phyloP scores from a whole-genome alignment of 2,797 vertebrate genomes.

The Acanthurus tractus region DNA sequence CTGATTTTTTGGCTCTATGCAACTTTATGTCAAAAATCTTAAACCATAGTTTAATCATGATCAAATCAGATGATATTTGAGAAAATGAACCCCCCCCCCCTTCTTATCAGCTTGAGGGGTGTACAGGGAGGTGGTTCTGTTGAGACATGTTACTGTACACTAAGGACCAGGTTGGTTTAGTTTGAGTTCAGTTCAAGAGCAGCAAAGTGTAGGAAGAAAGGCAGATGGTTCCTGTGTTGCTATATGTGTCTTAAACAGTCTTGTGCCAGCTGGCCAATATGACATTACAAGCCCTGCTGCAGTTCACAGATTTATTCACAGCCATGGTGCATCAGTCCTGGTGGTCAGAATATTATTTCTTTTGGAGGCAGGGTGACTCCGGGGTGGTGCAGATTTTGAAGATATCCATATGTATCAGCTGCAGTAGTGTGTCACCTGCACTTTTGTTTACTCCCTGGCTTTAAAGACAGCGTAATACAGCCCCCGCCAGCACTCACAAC shows the following conservation, averaged over 20 bases:
- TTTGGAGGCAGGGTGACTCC: not conserved
- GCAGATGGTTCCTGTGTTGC: constrained; percentile 8
- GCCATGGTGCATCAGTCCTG: not conserved
- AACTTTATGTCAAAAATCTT: no score
- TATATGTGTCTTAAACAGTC: constrained; percentile 25
- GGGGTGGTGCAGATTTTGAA: not conserved
- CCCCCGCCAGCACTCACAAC: not conserved
- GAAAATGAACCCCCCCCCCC: no score
- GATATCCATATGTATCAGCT: not conserved
- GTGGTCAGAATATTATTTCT: not conserved
- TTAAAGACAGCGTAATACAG: not conserved
- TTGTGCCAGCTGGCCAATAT: not conserved
- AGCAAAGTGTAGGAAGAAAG: not conserved
- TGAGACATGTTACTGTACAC: not conserved
- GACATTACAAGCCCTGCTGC: not conserved
- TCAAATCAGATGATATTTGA: no score
- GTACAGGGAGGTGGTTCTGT: not conserved
- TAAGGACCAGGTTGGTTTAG: not conserved
- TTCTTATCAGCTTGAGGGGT: no score
- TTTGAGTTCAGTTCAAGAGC: constrained; percentile 21
- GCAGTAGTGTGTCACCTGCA: not conserved
- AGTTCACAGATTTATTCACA: constrained; percentile 28
- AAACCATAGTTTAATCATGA: no score
- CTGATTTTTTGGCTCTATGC: no score
- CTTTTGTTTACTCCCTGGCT: constrained; percentile 4